These are phyloP conservation scores for Asarcornis scutulata DNA, from an alignment of 2,113 vertebrate genomes.

Conservation along the genomic window DNA sequence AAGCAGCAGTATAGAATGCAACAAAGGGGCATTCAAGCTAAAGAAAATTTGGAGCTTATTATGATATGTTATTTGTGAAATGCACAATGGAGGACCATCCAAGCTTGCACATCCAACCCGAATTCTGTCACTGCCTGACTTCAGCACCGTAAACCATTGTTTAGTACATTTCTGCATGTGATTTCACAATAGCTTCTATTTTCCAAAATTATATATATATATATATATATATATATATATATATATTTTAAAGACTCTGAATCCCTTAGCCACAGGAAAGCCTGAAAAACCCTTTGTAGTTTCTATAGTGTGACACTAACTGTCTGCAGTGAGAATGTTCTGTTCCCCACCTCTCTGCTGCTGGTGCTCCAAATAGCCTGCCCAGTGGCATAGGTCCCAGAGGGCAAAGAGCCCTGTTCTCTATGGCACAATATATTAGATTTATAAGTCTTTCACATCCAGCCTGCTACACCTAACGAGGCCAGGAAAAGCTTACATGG, in stretches of 20 bases:
- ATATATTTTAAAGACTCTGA: background rate
- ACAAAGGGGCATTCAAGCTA: background rate
- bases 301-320: background rate
- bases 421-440: background rate
- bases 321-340: background rate
- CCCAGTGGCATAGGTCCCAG: background rate
- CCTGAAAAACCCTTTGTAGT: background rate
- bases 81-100: background rate
- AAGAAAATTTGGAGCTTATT: background rate
- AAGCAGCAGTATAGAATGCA: background rate
- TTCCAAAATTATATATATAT: background rate
- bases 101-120: background rate
- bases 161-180: background rate
- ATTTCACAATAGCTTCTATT: background rate
- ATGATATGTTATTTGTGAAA: background rate
- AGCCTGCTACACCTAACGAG: background rate
- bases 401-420: background rate
- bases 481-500: background rate
- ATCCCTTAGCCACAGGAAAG: background rate
- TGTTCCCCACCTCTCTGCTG: background rate
- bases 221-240: fast-evolving
- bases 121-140: background rate
- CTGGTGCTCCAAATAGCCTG: background rate
- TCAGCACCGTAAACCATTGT: background rate
- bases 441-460: background rate